Conservation (phyloP, 2,888 invertebrate species). For the Coremacera marginata region DNA sequence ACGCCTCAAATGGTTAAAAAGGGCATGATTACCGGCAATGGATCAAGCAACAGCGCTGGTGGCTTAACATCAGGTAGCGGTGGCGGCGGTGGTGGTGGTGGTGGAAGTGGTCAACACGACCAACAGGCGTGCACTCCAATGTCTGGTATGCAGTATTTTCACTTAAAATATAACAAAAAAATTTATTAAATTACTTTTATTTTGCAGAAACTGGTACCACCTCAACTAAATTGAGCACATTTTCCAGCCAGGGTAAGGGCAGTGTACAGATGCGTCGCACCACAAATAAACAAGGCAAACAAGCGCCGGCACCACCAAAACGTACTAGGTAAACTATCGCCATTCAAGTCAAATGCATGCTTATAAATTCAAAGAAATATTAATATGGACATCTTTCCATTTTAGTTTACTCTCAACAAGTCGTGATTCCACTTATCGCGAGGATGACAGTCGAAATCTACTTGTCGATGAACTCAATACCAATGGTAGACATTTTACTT, state of each 20-base stretch:
- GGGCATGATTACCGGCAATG: constrained; percentile 54
- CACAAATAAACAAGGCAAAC: constrained; percentile 90
- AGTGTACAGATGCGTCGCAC: constrained; percentile 87
- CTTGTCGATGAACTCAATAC: constrained; percentile 67
- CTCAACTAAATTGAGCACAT: constrained; percentile 75
- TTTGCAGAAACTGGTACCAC: constrained; percentile 69
- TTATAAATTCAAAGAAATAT: background rate
- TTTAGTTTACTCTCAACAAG: constrained; percentile 67
- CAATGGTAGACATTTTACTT: constrained; percentile 64
- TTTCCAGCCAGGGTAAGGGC: constrained; percentile 74
- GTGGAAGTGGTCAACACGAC: constrained; percentile 61
- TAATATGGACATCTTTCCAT: constrained; percentile 8
- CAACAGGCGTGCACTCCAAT: constrained; percentile 67
- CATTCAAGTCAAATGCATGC: background rate
- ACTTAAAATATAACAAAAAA: too few species aligned
- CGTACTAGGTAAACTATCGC: constrained; percentile 81
- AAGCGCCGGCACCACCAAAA: constrained; percentile 95
- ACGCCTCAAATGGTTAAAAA: constrained; percentile 70
- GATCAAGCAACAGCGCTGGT: constrained; percentile 45
- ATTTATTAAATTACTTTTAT: constrained; percentile 4
- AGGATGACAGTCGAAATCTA: constrained; percentile 67
- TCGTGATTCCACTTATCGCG: constrained; percentile 70
- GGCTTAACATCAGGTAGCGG: constrained; percentile 53
- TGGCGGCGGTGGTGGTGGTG: constrained; percentile 51
- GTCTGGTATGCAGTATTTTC: constrained; percentile 60